Conservation (phyloP, 2,888 invertebrate species). For the Pseudococcus jackbeardsleyi region DNA sequence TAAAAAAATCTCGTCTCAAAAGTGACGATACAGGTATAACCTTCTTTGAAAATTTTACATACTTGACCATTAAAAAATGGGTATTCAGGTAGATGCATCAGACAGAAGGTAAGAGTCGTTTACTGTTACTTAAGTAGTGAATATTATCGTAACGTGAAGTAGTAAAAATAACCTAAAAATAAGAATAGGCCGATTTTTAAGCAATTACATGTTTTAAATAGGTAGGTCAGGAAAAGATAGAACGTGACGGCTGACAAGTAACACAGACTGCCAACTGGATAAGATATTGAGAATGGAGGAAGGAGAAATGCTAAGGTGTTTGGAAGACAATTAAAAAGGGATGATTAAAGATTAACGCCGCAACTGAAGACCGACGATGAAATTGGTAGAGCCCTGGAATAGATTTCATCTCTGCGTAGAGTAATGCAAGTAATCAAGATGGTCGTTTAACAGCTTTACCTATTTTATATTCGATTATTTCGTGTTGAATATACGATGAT, state of each 20-base stretch:
- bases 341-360: slow-evolving; percentile 21
- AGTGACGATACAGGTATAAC: background rate
- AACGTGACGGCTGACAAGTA: slow-evolving; percentile 34
- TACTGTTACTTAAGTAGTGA: background rate
- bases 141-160: background rate
- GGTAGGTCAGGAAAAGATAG: slow-evolving; percentile 34
- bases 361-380: background rate
- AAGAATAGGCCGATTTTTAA: slow-evolving; percentile 6
- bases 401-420: background rate
- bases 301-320: background rate
- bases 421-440: slow-evolving; percentile 7
- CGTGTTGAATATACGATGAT: background rate
- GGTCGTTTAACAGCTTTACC: background rate
- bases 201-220: background rate
- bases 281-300: background rate
- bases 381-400: background rate
- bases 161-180: slow-evolving; percentile 37
- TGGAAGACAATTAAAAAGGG: slow-evolving; percentile 17
- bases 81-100: background rate
- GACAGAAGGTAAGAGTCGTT: background rate
- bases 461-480: background rate
- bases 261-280: slow-evolving; percentile 16
- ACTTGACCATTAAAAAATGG: background rate
- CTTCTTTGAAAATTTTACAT: background rate
- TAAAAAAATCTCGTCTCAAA: background rate